Base-by-base conservation (phyloP, 2,113 vertebrate species). In the Garra rufa region DNA sequence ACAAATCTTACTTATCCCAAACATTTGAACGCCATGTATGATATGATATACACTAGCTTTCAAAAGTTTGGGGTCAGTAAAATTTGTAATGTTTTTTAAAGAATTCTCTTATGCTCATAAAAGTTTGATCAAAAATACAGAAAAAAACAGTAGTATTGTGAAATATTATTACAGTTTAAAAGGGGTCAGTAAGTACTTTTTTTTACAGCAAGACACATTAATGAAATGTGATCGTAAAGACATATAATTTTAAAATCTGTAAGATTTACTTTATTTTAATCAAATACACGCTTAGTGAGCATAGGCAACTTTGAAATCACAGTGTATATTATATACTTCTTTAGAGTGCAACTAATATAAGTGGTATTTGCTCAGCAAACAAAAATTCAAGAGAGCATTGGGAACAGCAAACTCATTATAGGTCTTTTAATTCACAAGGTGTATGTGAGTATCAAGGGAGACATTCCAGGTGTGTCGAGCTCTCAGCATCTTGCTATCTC, bases 391-490 rank as follows among this genome's bases (percentile, higher is more conserved):
- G 11, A 1, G 19, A 21, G 52, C 52, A 55, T 21, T 55, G 52
- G n/a, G 55, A 59, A 59, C 9, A 24, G 4, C 55, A 3, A 24
- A 57, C 55, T 63, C 4, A 3, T 26, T 1, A 28, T 34, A 34
- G 34, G 0, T 1, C 0, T n/a, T 6, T 8, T 30, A 8, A 63
- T 63, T 63, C 26, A 63, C 26, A 30, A 6, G 2, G 10, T 76
- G 74, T 76, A 41, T 30, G 57, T 28, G n/a, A 17, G 3, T 10
- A 34, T 34, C 38, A 41, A 48, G 24, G 26, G 10, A 17, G 10
- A 48, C 74, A 79, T 46, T 57, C 34, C 81, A 65, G 76, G 76
- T 69, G 81, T 77, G 80, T 69, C 19, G 11, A 43, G 28, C 14
- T 76, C 43, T 8, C 43, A 74, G 43, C 43, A 46, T 59, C 50